A percentile compares a stretch with the other conserved stretches of the same genome.
phyloP scores from a whole-genome alignment of 1,140 invertebrate species.

The Drosophila tristis region DNA sequence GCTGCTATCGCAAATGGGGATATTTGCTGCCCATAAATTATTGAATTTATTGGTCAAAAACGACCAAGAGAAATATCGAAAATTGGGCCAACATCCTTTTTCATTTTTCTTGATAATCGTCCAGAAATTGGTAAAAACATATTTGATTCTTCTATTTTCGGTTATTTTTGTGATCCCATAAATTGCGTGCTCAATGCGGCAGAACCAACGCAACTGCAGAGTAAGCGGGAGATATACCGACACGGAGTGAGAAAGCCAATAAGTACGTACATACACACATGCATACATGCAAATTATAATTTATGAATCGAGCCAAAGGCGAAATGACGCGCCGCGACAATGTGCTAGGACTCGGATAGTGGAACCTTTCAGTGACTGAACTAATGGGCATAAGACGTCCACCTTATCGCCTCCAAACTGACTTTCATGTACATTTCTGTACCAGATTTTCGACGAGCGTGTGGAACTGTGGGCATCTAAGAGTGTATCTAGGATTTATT shows the following conservation, averaged over 20 bases:
- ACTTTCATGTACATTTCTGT: too few species aligned
- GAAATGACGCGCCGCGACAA: conserved; percentile 2
- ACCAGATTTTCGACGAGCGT: too few species aligned
- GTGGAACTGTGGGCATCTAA: too few species aligned
- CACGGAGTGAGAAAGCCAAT: conserved; percentile 13
- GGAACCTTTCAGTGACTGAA: too few species aligned
- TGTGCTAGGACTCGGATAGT: conserved; percentile 1
- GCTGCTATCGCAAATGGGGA: conserved; percentile 66
- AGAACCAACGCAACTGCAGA: conserved; percentile 29
- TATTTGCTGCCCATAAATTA: conserved; percentile 68
- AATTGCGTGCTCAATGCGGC: conserved; percentile 74
- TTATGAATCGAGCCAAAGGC: conserved; percentile 50
- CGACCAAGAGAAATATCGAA: conserved; percentile 16
- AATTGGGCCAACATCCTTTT: conserved; percentile 30
- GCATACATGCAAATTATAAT: conserved; percentile 61
- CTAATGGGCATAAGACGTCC: too few species aligned
- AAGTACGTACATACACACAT: not conserved
- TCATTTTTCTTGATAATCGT: conserved; percentile 67
- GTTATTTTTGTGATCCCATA: conserved; percentile 55
- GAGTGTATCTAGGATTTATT: too few species aligned
- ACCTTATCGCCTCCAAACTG: too few species aligned
- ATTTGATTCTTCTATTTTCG: conserved; percentile 45
- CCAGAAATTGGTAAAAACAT: conserved; percentile 76
- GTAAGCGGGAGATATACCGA: not conserved
- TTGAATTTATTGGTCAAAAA: conserved; percentile 62